phyloP scores from a whole-genome alignment of 2,888 invertebrate species.

The Lasioglossum zephyrum region DNA sequence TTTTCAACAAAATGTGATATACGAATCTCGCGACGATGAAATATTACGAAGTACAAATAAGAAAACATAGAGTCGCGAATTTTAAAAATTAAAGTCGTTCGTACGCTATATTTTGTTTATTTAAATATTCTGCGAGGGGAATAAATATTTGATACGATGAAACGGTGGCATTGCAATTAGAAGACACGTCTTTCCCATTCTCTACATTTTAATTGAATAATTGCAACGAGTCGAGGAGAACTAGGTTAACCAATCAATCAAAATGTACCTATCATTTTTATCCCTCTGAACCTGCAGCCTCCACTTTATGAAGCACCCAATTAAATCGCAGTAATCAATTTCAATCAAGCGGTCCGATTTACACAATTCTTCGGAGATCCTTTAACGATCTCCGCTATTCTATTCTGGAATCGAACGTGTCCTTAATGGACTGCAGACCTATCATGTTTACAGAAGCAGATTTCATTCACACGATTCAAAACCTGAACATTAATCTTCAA shows the following conservation, averaged over 20 bases:
- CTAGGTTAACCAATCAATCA: neutral
- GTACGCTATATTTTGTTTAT: neutral
- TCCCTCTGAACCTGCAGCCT: neutral
- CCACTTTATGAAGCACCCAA: neutral
- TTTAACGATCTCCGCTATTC: neutral
- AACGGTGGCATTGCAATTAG: neutral
- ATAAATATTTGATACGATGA: neutral
- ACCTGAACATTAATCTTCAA: neutral
- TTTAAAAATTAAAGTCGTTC: neutral
- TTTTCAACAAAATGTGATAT: neutral
- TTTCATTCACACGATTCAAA: neutral
- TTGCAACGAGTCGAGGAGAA: neutral
- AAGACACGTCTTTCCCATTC: neutral
- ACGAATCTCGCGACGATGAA: neutral
- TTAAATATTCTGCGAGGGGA: neutral
- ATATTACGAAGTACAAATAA: neutral
- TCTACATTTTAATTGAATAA: neutral
- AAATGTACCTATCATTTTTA: neutral
- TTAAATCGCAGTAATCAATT: conserved; percentile 8
- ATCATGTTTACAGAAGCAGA: neutral
- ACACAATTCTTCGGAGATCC: neutral
- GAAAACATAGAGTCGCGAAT: too few relatives aligned
- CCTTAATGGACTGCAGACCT: neutral
- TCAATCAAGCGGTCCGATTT: neutral
- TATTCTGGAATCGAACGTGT: neutral